These are phyloP conservation scores for Lepidurus apus DNA, from an alignment of 1,140 invertebrate species.

Conservation along the genomic window DNA sequence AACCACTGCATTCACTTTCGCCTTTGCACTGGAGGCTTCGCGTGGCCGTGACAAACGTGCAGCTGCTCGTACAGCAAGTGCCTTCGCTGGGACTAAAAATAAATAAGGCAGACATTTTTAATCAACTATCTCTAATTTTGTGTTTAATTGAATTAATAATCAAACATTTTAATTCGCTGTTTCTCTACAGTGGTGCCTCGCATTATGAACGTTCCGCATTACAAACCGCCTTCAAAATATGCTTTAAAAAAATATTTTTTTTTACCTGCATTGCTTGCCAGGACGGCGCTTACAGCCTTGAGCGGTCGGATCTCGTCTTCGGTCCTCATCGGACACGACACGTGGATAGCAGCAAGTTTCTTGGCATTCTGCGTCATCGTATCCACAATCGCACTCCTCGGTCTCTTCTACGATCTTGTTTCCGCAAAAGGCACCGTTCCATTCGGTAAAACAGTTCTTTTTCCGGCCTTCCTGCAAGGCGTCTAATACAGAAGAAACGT, in stretches of 20 bases:
- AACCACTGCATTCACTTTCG: constrained; percentile 81
- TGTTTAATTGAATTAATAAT: no score
- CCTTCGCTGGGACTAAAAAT: constrained; percentile 82
- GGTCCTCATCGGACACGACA: constrained; percentile 62
- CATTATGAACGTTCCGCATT: no score
- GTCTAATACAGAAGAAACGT: constrained; percentile 90
- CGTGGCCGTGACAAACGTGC: constrained; percentile 64
- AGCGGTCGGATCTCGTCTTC: constrained; percentile 61
- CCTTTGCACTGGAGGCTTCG: constrained; percentile 59
- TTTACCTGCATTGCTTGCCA: constrained; percentile 73
- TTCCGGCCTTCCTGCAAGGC: constrained; percentile 86
- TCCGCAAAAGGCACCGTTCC: constrained; percentile 93
- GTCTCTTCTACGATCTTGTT: constrained; percentile 97
- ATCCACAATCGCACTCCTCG: constrained; percentile 98
- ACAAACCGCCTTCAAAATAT: no score
- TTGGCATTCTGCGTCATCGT: constrained; percentile 84
- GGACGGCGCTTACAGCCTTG: constrained; percentile 69
- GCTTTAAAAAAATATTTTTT: neutral
- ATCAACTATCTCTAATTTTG: no score
- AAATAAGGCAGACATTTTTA: neutral
- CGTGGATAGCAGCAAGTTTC: constrained; percentile 92
- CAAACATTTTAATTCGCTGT: no score
- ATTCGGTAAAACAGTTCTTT: constrained; percentile 88
- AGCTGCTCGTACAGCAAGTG: constrained; percentile 83
- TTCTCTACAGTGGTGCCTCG: no score